Base-by-base conservation (phyloP, 2,797 vertebrate species). In the Sphenopsis melanotis region DNA sequence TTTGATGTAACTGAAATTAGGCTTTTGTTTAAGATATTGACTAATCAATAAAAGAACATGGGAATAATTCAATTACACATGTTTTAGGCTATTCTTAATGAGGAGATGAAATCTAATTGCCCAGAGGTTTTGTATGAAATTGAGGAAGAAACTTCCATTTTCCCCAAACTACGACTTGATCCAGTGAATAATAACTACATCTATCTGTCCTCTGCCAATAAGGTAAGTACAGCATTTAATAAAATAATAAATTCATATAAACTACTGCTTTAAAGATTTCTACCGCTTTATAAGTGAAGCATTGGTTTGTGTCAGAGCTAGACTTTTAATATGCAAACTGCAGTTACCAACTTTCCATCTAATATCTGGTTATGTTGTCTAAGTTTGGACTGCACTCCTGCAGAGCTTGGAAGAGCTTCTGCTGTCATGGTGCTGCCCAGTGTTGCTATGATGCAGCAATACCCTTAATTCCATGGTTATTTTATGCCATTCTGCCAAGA, bases 41-140 rank as follows among this genome's bases (percentile, higher is more conserved):
- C 59, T 80, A 80, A 56, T 36, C 44, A 55, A 42, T 92, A 41
- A 83, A 93, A 74, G 24, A 75, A n/a, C 19, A 91, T 92, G 83
- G 71, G 30, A 57, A 81, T 84, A 96, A 93, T 87, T 96, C n/a
- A 4, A 41, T 97, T 90, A 93, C 15, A 46, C 50, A 53, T 95
- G 71, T 90, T 96, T 52, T 94, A 98, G 98, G 97, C 98, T 95
- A 42, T 97, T 95, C 98, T 98, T 92, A 96, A 97, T 94, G 96
- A 98, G 69, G 95, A 98, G 81, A 97, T 98, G 96, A 96, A 97
- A 57, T 96, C 98, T 61, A 98, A 95, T 96, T 98, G 98, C 85
- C 98, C 98, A 34, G 98, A 98, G 50, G 89, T 98, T 87, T 97
- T 98, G 61, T 98, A 98, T 19, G 98, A 98, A 97, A 98, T 98